Percentiles rank a stretch among this genome's conserved stretches.
phyloP scores from a whole-genome alignment of 2,113 vertebrate genomes.

The Callithrix jacchus region DNA sequence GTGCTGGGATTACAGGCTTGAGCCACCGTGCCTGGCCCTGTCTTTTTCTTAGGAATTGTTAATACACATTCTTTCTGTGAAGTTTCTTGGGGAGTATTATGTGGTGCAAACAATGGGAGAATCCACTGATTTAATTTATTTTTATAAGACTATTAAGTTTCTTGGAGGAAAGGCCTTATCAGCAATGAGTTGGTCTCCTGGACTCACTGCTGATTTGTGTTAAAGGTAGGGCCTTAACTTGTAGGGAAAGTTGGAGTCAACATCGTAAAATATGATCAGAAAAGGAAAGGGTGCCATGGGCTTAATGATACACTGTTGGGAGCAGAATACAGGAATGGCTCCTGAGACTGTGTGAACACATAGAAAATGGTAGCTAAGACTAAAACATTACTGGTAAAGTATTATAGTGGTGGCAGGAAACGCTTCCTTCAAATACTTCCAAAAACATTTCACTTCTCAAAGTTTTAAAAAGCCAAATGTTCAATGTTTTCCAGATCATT shows the following conservation, averaged over 20 bases:
- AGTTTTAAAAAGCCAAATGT: not conserved
- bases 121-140: slow-evolving; percentile 37
- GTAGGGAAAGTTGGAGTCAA: not conserved
- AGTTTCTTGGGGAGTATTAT: not conserved
- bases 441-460: not conserved
- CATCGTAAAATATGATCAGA: slow-evolving; percentile 26
- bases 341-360: not conserved
- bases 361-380: not conserved
- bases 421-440: not conserved
- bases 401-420: not conserved
- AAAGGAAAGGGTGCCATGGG: not conserved
- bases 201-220: not conserved
- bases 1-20: no score
- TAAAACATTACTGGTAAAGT: not conserved
- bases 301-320: not conserved
- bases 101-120: not conserved
- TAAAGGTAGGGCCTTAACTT: not conserved
- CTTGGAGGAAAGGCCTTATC: not conserved
- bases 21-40: no score
- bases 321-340: not conserved
- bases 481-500: not conserved
- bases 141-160: slow-evolving; percentile 37
- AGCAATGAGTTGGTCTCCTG: not conserved
- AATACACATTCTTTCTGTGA: not conserved
- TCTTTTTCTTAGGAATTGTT: not conserved